Conservation (phyloP, 2,888 invertebrate genomes). For the Selenia dentaria region DNA sequence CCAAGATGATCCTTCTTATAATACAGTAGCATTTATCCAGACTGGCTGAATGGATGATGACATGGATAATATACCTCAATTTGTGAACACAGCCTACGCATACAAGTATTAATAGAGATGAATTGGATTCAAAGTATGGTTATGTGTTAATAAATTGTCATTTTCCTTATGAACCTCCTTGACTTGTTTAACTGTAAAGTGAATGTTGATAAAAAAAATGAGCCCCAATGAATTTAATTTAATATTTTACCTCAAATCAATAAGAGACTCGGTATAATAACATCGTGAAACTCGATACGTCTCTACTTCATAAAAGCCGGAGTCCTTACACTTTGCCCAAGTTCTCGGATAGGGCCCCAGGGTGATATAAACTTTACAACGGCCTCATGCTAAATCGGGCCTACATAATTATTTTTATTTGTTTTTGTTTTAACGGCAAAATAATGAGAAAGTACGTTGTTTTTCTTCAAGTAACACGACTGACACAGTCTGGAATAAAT, state of each 20-base stretch:
- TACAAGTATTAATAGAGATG: too few species aligned
- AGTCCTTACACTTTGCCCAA: constrained; percentile 41
- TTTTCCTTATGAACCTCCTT: too few species aligned
- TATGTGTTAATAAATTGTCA: too few species aligned
- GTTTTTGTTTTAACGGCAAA: constrained; percentile 22
- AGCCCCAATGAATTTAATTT: constrained; percentile 1
- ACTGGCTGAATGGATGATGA: background rate
- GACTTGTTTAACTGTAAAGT: too few species aligned
- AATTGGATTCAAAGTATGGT: too few species aligned
- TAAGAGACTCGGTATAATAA: constrained; percentile 3
- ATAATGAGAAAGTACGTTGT: too few species aligned
- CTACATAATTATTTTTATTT: constrained; percentile 22
- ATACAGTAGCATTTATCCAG: background rate
- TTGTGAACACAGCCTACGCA: background rate
- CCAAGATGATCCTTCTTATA: background rate
- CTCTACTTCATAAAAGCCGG: constrained; percentile 23
- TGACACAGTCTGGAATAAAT: too few species aligned
- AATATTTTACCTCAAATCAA: constrained; percentile 4
- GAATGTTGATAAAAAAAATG: too few species aligned
- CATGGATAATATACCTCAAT: background rate
- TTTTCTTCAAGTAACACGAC: too few species aligned
- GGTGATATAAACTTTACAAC: constrained; percentile 48
- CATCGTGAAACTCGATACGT: constrained; percentile 11
- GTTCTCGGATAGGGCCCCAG: constrained; percentile 44
- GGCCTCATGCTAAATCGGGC: constrained; percentile 43